These are phyloP conservation scores for Tenthredo distinguenda DNA, from an alignment of 2,888 invertebrate species.

Conservation along the genomic window DNA sequence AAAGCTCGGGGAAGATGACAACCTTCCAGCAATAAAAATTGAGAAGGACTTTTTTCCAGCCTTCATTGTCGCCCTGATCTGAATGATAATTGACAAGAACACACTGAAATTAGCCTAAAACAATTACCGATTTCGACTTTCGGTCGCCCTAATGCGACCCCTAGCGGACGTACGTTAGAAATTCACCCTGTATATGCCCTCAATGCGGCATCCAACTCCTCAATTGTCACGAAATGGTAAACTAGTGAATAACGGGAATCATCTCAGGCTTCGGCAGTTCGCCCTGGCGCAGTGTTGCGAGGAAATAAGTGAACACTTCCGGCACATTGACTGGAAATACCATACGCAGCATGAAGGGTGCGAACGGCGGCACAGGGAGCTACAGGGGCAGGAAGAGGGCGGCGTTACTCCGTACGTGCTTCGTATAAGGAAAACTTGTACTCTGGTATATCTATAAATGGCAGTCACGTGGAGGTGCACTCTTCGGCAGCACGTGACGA, in stretches of 20 bases:
- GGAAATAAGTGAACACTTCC: conserved; percentile 43
- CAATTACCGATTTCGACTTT: too few relatives aligned
- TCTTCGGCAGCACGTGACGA: conserved; percentile 43
- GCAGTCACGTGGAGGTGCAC: conserved; percentile 42
- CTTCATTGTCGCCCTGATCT: too few relatives aligned
- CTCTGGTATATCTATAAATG: conserved; percentile 34
- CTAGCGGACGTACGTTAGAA: too few relatives aligned
- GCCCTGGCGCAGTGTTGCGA: not conserved
- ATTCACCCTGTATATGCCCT: not conserved
- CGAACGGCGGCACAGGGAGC: conserved; percentile 12
- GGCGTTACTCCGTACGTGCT: conserved; percentile 34
- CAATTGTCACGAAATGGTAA: not conserved
- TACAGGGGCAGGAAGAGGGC: not conserved
- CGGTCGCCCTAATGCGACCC: too few relatives aligned
- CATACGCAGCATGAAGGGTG: conserved; percentile 43
- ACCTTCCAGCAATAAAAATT: not conserved
- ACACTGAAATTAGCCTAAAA: too few relatives aligned
- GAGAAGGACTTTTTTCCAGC: not conserved
- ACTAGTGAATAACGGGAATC: conserved; percentile 7
- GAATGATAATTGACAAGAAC: too few relatives aligned
- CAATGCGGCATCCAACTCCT: not conserved
- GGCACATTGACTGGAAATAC: conserved; percentile 47
- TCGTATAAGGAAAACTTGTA: conserved; percentile 32
- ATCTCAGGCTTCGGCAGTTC: not conserved
- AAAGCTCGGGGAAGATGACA: not conserved